Evolutionary conservation across 2,113 vertebrate genomes (phyloP).

Genomic region (Malurus alboscapulatus): DNA sequence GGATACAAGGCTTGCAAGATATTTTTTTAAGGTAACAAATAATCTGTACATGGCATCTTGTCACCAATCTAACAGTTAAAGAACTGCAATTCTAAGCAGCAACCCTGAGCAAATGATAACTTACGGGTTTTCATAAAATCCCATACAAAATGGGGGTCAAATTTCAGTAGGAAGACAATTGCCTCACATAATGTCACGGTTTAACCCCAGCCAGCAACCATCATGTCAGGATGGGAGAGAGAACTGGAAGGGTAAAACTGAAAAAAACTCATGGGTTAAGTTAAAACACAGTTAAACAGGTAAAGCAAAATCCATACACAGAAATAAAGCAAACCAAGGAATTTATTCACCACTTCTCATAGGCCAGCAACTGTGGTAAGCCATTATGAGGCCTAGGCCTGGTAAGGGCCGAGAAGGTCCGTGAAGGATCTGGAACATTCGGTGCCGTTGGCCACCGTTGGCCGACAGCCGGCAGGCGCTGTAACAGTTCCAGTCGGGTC

Average conservation of each 20-base stretch:
- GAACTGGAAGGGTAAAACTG: background rate
- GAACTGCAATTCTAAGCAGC: background rate
- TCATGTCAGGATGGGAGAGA: background rate
- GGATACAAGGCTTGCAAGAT: background rate
- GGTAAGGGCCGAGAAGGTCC: too few relatives aligned
- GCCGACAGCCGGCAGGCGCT: too few relatives aligned
- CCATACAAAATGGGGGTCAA: background rate
- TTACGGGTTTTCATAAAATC: slow-evolving; percentile 30
- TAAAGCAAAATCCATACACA: background rate
- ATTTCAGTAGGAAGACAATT: slow-evolving; percentile 12
- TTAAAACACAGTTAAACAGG: background rate
- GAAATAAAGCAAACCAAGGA: background rate
- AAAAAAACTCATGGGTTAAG: background rate
- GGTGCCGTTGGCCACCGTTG: too few relatives aligned
- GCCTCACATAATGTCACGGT: background rate
- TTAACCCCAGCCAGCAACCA: background rate
- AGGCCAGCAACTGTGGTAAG: too few relatives aligned
- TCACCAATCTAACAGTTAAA: background rate
- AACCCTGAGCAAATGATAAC: background rate
- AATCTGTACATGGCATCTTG: background rate
- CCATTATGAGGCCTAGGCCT: too few relatives aligned
- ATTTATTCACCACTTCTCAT: background rate
- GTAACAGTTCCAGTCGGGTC: too few relatives aligned
- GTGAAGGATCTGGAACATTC: too few relatives aligned
- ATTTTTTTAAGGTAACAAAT: background rate